Conservation (phyloP, 1,140 invertebrate genomes). For the Cephus cinctus region DNA sequence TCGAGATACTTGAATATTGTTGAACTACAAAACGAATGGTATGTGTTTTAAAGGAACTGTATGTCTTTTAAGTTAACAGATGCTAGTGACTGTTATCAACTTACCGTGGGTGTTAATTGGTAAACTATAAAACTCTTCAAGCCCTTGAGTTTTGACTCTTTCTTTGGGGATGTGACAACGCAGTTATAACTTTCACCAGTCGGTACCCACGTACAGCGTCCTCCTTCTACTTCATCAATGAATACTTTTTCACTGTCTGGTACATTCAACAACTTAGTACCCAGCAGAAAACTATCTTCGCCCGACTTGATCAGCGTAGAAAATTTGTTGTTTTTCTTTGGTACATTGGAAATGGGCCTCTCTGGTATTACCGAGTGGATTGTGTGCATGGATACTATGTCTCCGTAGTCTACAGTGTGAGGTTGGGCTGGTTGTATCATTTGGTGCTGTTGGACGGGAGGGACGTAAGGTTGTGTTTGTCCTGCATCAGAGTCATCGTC, state of each 20-base stretch:
- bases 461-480: constrained; percentile 71
- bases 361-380: constrained; percentile 57
- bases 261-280: constrained; percentile 69
- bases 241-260: constrained; percentile 76
- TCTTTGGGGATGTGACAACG: constrained; percentile 90
- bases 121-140: constrained; percentile 98
- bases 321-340: constrained; percentile 83
- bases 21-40: constrained; percentile 73
- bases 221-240: constrained; percentile 68
- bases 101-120: constrained; percentile 87
- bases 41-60: no score
- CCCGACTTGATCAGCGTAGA: constrained; percentile 89
- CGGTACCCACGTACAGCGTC: constrained; percentile 72
- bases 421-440: constrained; percentile 36
- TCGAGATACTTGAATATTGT: constrained; percentile 91
- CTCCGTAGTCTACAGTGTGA: constrained; percentile 43
- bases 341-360: constrained; percentile 59
- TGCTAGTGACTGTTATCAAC: no score
- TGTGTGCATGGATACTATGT: constrained; percentile 53
- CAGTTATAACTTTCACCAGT: constrained; percentile 76
- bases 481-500: constrained; percentile 83
- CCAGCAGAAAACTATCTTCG: constrained; percentile 89
- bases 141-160: constrained; percentile 95
- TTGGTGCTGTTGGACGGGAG: constrained; percentile 51
- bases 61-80: no score